phyloP scores from a whole-genome alignment of 2,113 vertebrate species.

The Tylochromis polylepis region DNA sequence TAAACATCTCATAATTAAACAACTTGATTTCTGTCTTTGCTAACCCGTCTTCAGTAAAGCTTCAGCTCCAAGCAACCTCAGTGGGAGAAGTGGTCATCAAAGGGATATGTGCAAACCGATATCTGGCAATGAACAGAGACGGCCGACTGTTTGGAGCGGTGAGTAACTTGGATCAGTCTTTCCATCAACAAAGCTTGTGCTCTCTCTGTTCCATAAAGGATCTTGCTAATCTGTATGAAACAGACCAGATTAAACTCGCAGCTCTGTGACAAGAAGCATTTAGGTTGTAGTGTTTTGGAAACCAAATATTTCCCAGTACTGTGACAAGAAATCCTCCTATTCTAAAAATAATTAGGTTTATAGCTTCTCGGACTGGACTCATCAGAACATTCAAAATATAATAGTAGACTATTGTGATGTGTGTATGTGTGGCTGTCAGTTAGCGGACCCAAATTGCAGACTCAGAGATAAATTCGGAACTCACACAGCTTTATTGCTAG shows the following conservation, averaged over 20 bases:
- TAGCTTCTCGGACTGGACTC: not conserved
- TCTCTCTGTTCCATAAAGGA: not conserved
- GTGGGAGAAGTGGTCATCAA: constrained; percentile 94
- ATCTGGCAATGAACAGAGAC: constrained; percentile 94
- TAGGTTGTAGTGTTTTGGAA: not conserved
- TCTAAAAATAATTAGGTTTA: not conserved
- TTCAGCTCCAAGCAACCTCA: constrained; percentile 92
- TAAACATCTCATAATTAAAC: not conserved
- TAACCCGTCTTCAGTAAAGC: constrained; percentile 77
- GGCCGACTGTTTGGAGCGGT: constrained; percentile 88
- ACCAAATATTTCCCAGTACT: constrained; percentile 7
- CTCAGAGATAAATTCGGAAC: not conserved
- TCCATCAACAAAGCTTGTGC: not conserved
- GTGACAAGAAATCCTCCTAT: not conserved
- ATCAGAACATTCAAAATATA: not conserved
- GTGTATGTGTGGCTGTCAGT: not conserved
- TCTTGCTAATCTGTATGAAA: not conserved
- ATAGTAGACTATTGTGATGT: not conserved
- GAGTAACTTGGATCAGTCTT: constrained; percentile 53
- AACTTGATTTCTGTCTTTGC: not conserved
- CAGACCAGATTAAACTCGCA: not conserved
- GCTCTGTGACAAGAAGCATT: not conserved
- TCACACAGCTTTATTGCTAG: not conserved
- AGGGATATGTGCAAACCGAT: constrained; percentile 88
- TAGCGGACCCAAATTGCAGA: not conserved